Evolutionary conservation across 2,113 vertebrate genomes (phyloP).

Genomic region (Porphyrio hochstetteri): DNA sequence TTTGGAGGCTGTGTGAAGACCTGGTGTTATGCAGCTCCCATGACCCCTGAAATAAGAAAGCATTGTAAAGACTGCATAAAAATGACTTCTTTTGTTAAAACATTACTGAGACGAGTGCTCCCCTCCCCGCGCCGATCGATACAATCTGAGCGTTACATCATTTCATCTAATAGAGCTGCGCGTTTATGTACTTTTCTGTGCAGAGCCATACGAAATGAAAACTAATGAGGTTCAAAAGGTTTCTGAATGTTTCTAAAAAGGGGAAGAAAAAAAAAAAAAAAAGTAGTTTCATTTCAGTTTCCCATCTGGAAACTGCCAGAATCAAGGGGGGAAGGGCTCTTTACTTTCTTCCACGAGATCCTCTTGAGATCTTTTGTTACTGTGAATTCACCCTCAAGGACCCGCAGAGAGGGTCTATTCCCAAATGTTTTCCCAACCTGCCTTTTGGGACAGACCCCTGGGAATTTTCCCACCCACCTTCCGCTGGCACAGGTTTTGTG

Average conservation of each 20-base stretch:
- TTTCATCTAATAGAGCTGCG: conserved; percentile 47
- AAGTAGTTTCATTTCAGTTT: conserved; percentile 49
- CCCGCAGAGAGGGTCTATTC: not conserved
- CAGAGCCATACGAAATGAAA: conserved; percentile 57
- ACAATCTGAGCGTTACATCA: conserved; percentile 26
- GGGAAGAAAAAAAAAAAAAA: no score
- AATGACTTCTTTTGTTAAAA: conserved; percentile 63
- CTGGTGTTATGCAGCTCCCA: conserved; percentile 57
- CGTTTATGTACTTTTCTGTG: conserved; percentile 51
- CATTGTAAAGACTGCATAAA: conserved; percentile 44
- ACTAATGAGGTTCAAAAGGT: conserved; percentile 65
- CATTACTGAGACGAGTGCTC: conserved; percentile 1
- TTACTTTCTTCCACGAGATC: not conserved
- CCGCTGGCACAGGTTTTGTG: not conserved
- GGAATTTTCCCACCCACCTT: not conserved
- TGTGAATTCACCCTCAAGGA: not conserved
- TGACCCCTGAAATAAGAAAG: conserved; percentile 64
- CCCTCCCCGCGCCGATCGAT: not conserved
- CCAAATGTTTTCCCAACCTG: not conserved
- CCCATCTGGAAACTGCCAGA: conserved; percentile 53
- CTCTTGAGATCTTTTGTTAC: conserved; percentile 30
- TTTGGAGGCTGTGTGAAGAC: conserved; percentile 48
- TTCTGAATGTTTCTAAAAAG: conserved; percentile 19
- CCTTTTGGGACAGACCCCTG: not conserved
- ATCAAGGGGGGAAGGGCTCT: not conserved